Evolutionary conservation across 2,797 vertebrate genomes (phyloP), one percentile per base, ranked within the genome.

Genomic region (Cirrhinus molitorella): DNA sequence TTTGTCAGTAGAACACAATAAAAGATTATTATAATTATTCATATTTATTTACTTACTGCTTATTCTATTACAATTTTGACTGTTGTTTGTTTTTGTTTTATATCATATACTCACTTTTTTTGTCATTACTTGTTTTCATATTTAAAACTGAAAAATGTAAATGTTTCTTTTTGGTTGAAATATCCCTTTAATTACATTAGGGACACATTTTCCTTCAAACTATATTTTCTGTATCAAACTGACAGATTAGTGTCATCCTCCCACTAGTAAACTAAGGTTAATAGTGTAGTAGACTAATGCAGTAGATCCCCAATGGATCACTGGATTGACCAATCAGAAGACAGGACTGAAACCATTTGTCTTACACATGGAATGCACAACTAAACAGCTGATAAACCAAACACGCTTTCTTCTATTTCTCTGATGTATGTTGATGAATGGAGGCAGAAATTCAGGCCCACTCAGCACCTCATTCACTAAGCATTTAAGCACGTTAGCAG

Each of bases 401-500:
- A 59, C 51, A 37, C 2, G 12, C 21, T n/a, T 2, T 74, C 31
- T 34, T 74, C 51, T 43, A 5, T 75, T 57, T 25, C 53, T 75
- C 25, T 49, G 75, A 61, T 57, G 51, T 55, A 49, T 34, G 53
- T n/a, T 51, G 45, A 68, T 80, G 65, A 43, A 55, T 70, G 77
- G 10, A 43, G 13, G 47, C 45, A 75, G 34, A 59, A 59, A 75
- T 17, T 19, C 74, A 61, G 55, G 74, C 53, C 37, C 43, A 28
- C 74, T 76, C 76, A 73, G 74, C 74, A 63, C 0, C 23, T 57
- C 49, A 16, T 66, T 31, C 65, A 14, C 65, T 57, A 25, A 55
- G 45, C 78, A 70, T 70, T 79, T 68, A 68, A 79, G 78, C 78
- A 40, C 40, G 65, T 55, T 80, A 80, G 63, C 78, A 80, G 78